These are phyloP conservation scores for Cydia splendana DNA, from an alignment of 1,140 invertebrate species.

Conservation along the genomic window DNA sequence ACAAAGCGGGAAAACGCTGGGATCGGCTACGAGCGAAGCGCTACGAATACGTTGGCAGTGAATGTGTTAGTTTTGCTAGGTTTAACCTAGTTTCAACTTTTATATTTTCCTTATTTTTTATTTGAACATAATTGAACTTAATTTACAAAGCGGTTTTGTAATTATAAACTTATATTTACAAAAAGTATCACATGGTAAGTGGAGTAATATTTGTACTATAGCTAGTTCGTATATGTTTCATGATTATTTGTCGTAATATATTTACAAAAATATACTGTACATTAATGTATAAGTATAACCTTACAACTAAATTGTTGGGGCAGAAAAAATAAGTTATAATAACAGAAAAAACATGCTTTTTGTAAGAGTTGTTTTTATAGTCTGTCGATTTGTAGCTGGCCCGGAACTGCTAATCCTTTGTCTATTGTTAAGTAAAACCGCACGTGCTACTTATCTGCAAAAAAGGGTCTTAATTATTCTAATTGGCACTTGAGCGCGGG, in stretches of 20 bases:
- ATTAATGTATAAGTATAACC: not conserved
- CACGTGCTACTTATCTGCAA: no score
- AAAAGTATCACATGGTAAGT: slow-evolving; percentile 1
- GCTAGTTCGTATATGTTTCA: not conserved
- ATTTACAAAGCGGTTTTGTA: not conserved
- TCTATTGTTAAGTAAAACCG: no score
- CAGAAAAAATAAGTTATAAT: not conserved
- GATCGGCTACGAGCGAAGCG: no score
- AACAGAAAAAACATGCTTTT: not conserved
- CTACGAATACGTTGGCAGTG: no score
- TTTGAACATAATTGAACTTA: not conserved
- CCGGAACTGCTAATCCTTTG: no score
- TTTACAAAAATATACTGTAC: slow-evolving; percentile 17
- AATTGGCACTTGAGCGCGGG: no score
- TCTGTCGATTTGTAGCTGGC: no score
- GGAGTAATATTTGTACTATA: slow-evolving; percentile 8
- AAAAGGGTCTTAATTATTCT: no score
- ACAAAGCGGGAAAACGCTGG: no score
- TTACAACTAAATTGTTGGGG: not conserved
- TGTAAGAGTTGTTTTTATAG: not conserved
- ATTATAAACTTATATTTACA: not conserved
- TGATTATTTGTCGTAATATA: slow-evolving; percentile 9
- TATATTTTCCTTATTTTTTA: not conserved
- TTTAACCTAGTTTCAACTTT: not conserved
- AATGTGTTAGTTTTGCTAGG: no score